phyloP scores from a whole-genome alignment of 2,797 vertebrate species.

The Silurus aristotelis region DNA sequence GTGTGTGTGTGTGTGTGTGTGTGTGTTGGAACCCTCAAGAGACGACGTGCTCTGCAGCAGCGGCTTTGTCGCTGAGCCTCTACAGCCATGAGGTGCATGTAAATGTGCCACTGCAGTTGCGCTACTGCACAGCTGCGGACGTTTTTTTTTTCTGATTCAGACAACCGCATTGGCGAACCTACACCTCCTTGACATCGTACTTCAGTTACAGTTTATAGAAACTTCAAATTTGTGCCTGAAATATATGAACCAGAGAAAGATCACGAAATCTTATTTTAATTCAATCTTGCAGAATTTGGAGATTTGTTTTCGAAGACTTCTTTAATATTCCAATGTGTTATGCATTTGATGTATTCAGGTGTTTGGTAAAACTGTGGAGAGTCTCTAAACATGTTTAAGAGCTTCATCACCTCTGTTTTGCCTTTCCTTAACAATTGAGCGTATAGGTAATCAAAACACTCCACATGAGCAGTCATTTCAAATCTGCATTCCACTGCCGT shows the following conservation, averaged over 20 bases:
- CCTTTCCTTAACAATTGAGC: not conserved
- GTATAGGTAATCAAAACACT: not conserved
- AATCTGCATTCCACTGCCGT: not conserved
- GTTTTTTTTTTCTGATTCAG: not conserved
- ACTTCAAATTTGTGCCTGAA: not conserved
- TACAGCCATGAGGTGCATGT: constrained; percentile 43
- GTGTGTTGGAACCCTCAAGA: constrained; percentile 17
- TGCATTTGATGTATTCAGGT: not conserved
- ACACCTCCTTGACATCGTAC: not conserved
- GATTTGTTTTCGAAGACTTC: not conserved
- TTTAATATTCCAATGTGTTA: not conserved
- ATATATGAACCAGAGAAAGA: not conserved
- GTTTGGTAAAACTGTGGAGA: not conserved
- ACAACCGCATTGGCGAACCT: not conserved
- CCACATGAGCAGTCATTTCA: not conserved
- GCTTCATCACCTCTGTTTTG: not conserved
- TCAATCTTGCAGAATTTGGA: too few species aligned
- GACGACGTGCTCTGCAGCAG: constrained; percentile 15
- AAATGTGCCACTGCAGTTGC: constrained; percentile 36
- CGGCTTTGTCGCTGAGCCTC: constrained; percentile 21
- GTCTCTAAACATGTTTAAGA: not conserved
- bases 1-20: constrained; percentile 30
- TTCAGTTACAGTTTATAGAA: not conserved
- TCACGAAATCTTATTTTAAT: not conserved
- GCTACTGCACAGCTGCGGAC: constrained; percentile 3